Percentiles rank a stretch among this genome's conserved stretches.
Conservation (phyloP, 2,888 invertebrate species). For the Liposcelis brunnea region DNA sequence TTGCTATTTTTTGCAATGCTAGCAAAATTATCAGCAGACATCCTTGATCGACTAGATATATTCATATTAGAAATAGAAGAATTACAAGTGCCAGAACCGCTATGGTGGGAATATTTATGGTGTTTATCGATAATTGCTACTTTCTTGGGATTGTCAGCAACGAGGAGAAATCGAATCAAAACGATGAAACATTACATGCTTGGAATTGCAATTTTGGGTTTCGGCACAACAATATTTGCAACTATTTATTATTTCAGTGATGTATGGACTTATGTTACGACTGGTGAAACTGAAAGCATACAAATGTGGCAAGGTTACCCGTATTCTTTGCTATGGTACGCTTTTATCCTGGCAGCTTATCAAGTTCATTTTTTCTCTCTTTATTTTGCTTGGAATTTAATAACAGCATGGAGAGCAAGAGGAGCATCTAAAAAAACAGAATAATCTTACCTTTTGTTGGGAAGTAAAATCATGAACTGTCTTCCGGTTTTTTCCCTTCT, state of each 20-base stretch:
- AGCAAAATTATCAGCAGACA: constrained; percentile 77
- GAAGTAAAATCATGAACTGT: too few relatives aligned
- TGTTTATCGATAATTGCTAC: constrained; percentile 65
- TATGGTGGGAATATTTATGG: constrained; percentile 93
- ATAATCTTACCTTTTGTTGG: constrained; percentile 24
- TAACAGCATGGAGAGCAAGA: constrained; percentile 67
- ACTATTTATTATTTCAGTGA: constrained; percentile 67
- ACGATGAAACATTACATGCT: constrained; percentile 64
- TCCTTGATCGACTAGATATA: constrained; percentile 81
- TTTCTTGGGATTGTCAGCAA: constrained; percentile 69
- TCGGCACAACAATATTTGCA: constrained; percentile 67
- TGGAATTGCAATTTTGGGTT: constrained; percentile 59
- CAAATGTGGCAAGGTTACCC: constrained; percentile 81
- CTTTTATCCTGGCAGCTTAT: constrained; percentile 66
- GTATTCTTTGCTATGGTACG: constrained; percentile 83
- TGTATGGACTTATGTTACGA: constrained; percentile 60
- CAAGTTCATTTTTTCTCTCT: constrained; percentile 81
- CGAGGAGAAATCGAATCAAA: constrained; percentile 64
- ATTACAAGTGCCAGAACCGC: constrained; percentile 75
- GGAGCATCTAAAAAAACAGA: constrained; percentile 48
- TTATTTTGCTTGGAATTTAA: constrained; percentile 65
- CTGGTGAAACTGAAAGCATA: constrained; percentile 47
- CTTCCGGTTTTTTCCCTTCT: too few relatives aligned
- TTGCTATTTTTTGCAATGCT: constrained; percentile 78
- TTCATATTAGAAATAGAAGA: constrained; percentile 89